Base-by-base conservation (phyloP, 2,797 vertebrate genomes). In the Psittacula echo region DNA sequence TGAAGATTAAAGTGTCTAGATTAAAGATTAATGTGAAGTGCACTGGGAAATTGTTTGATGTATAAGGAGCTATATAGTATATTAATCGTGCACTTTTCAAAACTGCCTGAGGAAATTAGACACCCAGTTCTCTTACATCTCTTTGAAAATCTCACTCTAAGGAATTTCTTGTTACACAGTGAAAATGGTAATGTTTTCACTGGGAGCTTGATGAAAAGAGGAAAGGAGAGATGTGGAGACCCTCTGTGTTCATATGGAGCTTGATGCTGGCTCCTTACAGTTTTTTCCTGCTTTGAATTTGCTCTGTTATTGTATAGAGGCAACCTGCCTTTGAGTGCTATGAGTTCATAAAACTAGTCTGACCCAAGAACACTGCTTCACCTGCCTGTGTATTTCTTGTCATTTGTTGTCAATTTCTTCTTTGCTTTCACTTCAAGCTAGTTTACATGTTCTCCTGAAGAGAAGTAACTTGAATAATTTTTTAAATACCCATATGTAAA, bases 11-110 rank as follows among this genome's bases (percentile, higher is more conserved):
- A 93, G 87, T 87, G 83, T 91, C 93, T 90, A 93, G 93, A 96
- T 97, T 94, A 97, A 96, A 97, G 94, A 97, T 95, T 93, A 94
- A 96, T 95, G 77, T 90, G 80, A 95, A 94, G 67, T 64, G 61
- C 74, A 53, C 80, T 89, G 86, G 80, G 87, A 96, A 90, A 85
- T 85, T 89, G 85, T 94, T 96, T 94, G 96, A 94, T 94, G 75
- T 93, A 44, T 96, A 96, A 96, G 85, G 65, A 93, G 65, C 80
- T 83, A 53, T 90, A 74, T 44, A 87, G 90, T 84, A 32, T 88
- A 92, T 94, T 95, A 96, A 95, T 96, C 11, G 29, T 89, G 68
- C 71, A 47, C 41, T 94, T 94, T 84, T 80, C 83, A 89, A 68
- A 95, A 47, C 83, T 79, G 90, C 93, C 77, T 82, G 48, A 44